Evolutionary conservation across 1,140 invertebrate species (phyloP), one percentile per base, ranked within the genome.

Genomic region (Gonioctena quinquepunctata): DNA sequence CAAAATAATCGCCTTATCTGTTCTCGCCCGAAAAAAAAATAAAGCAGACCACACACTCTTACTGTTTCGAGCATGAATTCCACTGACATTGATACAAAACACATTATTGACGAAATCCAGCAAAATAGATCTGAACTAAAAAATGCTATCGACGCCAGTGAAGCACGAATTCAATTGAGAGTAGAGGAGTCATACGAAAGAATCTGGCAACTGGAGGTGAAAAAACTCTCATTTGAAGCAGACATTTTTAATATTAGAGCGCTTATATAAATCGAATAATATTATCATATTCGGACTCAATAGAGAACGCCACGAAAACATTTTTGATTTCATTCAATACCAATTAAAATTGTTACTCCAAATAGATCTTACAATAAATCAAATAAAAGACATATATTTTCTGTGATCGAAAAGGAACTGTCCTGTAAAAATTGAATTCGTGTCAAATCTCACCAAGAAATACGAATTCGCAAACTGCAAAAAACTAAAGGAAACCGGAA

Each of bases 81-180:
- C 3, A 6, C 26, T 27, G 25, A 19, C 59, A 18, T 61, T 61
- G 59, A 61, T 61, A 27, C 59, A 61, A 61, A 61, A 27, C 59
- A 25, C 28, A 61, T 61, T 8, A 61, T 61, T 21, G 59, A 61
- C 3, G 59, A 61, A 61, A 61, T 61, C 19, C 59, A 61, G 25
- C 59, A 28, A 61, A 61, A 61, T 61, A 61, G 59, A 27, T 8
- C 0, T 4, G 59, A 61, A 61, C 25, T 61, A 2, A 61, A 61
- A 2, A 59, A 4, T 59, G 56, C 56, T n/a, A n/a, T n/a, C n/a
- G n/a, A n/a, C n/a, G n/a, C n/a, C n/a, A 61, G 59, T 61, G 59
- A 25, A 61, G 59, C 59, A 61, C 3, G 59, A 61, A 61, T 61
- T 27, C 59, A 61, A 61, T 61, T 61, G 16, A 59, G 56, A 59